Evolutionary conservation across 1,140 invertebrate species (phyloP).

Genomic region (Pogonomyrmex barbatus): DNA sequence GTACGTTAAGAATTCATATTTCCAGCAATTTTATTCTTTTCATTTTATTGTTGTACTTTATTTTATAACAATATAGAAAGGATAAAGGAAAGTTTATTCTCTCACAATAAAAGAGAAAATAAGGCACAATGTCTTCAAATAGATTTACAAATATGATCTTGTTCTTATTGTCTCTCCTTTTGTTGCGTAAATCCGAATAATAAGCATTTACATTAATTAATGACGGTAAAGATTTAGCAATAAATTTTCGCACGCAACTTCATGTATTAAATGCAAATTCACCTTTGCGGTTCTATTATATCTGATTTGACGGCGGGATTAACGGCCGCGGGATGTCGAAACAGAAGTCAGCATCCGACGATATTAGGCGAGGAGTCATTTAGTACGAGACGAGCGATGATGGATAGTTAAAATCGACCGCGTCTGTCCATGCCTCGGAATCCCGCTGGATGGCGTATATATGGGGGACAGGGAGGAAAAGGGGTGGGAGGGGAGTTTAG

Average conservation of each 20-base stretch:
- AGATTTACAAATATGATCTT: neutral
- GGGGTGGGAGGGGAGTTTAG: neutral
- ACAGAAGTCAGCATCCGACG: constrained; percentile 53
- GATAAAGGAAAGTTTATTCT: neutral
- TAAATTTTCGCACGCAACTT: neutral
- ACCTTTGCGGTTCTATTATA: constrained; percentile 17
- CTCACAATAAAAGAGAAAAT: neutral
- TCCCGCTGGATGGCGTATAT: constrained; percentile 61
- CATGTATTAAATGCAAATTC: neutral
- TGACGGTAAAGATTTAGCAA: neutral
- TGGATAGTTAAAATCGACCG: constrained; percentile 78
- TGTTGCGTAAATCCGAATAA: neutral
- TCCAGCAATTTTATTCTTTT: too few relatives aligned
- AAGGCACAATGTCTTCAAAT: neutral
- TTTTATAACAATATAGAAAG: too few relatives aligned
- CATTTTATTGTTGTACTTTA: too few relatives aligned
- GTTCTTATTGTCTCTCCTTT: neutral
- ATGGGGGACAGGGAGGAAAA: constrained; percentile 2
- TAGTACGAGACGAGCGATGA: constrained; percentile 75
- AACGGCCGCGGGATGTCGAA: constrained; percentile 38
- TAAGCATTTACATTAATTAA: constrained; percentile 5
- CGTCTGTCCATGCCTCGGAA: constrained; percentile 57
- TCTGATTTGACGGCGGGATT: constrained; percentile 31
- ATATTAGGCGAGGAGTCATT: constrained; percentile 60
- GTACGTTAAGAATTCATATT: too few relatives aligned